Evolutionary conservation across 2,113 vertebrate species (phyloP), one percentile per base, ranked within the genome.

Genomic region (Physeter macrocephalus): DNA sequence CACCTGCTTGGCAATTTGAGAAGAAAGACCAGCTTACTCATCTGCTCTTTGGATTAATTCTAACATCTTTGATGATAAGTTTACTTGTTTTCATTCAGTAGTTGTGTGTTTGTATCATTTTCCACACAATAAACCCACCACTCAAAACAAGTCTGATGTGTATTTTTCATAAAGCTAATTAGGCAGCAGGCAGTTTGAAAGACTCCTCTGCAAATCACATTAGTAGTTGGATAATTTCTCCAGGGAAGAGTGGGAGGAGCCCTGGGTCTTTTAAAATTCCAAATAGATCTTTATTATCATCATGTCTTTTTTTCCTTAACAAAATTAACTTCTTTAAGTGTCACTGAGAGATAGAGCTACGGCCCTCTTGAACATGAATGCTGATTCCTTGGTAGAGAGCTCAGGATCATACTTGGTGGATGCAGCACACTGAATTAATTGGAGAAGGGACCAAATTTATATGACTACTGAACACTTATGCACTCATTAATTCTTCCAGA

Each of bases 141-240:
- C 54, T 97, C 92, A 67, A 96, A 97, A 20, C 23, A 95, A 91
- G 41, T 43, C 74, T 49, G 46, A 87, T 46, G 59, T 89, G 66
- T 72, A 92, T 93, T 97, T 96, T 97, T 97, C 94, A 95, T 93
- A 83, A 97, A 95, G 66, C 17, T 97, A 97, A 93, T 91, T 94
- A 95, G 77, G 59, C 43, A 95, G 61, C 89, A 93, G 49, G 66
- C 77, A 96, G 12, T 72, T 94, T 88, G 59, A 80, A 90, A 95
- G 66, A 29, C 71, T 75, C 88, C 64, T 92, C 75, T 97, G 94
- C 80, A 95, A 34, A 95, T 88, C 52, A 85, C 34, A 96, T 95
- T 90, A 95, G 81, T 64, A 88, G 71, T 95, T 95, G 92, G 75
- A 41, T 94, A 96, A 97, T 96, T 96, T 92, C 97, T 96, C 71